Evolutionary conservation across 2,113 vertebrate species (phyloP).

Genomic region (Isichthys henryi): DNA sequence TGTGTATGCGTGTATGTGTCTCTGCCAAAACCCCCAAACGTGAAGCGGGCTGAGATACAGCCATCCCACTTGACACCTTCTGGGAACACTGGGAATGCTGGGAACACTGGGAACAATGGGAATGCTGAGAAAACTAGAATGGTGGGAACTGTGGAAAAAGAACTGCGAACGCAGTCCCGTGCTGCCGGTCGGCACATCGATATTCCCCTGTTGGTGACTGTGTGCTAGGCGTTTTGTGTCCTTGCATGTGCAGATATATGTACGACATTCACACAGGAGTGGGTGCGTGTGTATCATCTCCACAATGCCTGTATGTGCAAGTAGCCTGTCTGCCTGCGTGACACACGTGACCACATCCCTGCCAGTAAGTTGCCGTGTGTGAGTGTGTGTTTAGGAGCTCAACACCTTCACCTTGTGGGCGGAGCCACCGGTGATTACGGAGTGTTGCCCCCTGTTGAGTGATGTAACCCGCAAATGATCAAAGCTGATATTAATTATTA

Average conservation of each 20-base stretch:
- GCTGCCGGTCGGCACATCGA: not conserved
- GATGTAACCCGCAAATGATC: not conserved
- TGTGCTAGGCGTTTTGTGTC: not conserved
- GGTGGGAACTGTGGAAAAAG: not conserved
- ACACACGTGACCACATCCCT: not conserved
- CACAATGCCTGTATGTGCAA: not conserved
- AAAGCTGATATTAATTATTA: not conserved
- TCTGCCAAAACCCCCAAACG: not conserved
- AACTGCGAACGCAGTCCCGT: not conserved
- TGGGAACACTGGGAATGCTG: not conserved
- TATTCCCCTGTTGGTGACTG: not conserved
- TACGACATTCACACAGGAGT: not conserved
- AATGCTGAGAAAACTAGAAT: not conserved
- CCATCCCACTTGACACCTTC: not conserved
- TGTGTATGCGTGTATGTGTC: not conserved
- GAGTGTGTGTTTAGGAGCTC: not conserved
- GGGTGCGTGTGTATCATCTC: not conserved
- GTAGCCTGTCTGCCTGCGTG: not conserved
- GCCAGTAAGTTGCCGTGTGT: not conserved
- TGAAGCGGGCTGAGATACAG: not conserved
- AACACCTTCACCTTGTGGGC: not conserved
- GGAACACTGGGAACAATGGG: not conserved
- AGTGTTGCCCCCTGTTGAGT: not conserved
- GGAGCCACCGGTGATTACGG: not conserved
- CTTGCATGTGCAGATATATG: not conserved